Conservation (phyloP, 2,113 vertebrate species). For the Clarias macrocephalus region DNA sequence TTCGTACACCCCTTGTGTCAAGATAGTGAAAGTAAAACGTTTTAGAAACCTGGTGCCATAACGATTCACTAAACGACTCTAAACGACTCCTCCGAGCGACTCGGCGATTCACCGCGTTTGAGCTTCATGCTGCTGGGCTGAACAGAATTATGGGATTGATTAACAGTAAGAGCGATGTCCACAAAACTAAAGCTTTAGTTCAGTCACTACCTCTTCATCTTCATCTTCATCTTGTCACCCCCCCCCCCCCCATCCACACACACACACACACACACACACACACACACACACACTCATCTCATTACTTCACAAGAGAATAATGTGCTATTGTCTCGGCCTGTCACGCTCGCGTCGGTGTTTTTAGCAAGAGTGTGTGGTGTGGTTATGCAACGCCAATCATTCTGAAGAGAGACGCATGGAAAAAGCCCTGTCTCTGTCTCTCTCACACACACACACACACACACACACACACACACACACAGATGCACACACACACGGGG, state of each 20-base stretch:
- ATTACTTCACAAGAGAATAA: slow-evolving; percentile 14
- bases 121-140: neutral
- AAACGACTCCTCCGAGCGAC: neutral
- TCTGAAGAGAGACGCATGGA: slow-evolving; percentile 31
- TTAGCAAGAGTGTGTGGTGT: slow-evolving; percentile 14
- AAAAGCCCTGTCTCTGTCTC: slow-evolving; percentile 11
- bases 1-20: too few species aligned
- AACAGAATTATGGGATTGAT: neutral
- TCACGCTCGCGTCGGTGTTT: slow-evolving; percentile 1
- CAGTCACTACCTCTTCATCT: neutral
- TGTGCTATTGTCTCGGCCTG: slow-evolving; percentile 15
- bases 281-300: slow-evolving; percentile 8
- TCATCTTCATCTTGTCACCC: neutral
- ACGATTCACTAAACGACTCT: neutral
- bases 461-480: neutral
- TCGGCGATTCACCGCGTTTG: neutral
- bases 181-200: neutral
- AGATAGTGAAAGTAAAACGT: neutral
- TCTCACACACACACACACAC: neutral
- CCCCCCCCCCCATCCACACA: too few species aligned
- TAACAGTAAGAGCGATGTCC: neutral
- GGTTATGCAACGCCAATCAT: slow-evolving; percentile 41
- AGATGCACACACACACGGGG: neutral
- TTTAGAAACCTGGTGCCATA: neutral
- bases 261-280: neutral